Evolutionary conservation across 2,113 vertebrate species (phyloP), one percentile per base, ranked within the genome.

Genomic region (Tiliqua scincoides): DNA sequence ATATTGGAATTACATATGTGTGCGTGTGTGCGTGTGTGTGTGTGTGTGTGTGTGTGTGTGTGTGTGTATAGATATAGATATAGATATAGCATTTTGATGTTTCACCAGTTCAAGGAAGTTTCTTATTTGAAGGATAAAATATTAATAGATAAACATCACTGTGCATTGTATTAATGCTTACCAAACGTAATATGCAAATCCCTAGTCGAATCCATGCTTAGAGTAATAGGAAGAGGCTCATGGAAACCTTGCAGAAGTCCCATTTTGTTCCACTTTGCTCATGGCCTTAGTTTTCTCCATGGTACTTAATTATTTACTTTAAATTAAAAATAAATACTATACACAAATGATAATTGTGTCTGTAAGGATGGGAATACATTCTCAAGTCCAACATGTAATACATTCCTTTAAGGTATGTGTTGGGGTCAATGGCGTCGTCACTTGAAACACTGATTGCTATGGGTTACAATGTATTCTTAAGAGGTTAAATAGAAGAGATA

Each of bases 91-190:
- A 95, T 95, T 95, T 93, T 62, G 74, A 92, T 95, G 95, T 96
- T 96, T 96, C 94, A 96, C 93, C 95, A 95, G 93, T 94, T 95
- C 88, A 93, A 84, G 93, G 94, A 94, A 94, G 94, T 95, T 94
- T 94, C 93, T 89, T 88, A 87, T 92, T 93, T 95, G 93, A 93
- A 95, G 94, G 91, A 84, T 90, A 91, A 96, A 88, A 89, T 89
- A 95, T 83, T 89, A 94, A 95, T 90, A 86, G 89, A 83, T 91
- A 94, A 92, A 91, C 89, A 88, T 90, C 83, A 73, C 83, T 95
- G 94, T 87, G 93, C 70, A 91, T 92, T 92, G 83, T 79, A 89
- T 92, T 89, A 81, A 61, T 89, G 89, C 81, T 82, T 90, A 81
- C 89, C 67, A 90, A 87, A 94, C 93, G 91, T 92, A 91, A 91